Base-by-base conservation (phyloP, 2,888 invertebrate species). In the Rhyacophila evoluta region DNA sequence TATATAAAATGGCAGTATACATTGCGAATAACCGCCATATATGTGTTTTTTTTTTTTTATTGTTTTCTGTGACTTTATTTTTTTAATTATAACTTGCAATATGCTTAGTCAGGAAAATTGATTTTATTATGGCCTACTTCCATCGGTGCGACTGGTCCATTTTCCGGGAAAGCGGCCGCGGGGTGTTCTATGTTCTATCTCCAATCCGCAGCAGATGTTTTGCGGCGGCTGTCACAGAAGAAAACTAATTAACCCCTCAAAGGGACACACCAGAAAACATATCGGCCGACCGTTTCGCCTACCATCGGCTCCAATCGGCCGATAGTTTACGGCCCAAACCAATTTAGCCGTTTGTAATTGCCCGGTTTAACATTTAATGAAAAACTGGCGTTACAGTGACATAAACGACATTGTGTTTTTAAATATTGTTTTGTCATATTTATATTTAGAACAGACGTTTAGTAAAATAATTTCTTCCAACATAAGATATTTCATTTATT, bases 231-330 rank as follows among this genome's bases (percentile, higher is more conserved):
- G 75, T 73, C 77, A 73, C 73, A 33, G 75, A 75, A 79, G 79
- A 79, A 79, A 79, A 79, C 79, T 79, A 79, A 79, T 79, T 79
- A 79, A 79, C 79, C 75, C 37, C 71, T 76, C 38, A 67, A 68
- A 36, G 38, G 77, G 77, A 19, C 72, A 28, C 27, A 38, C 72
- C 72, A 72, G 72, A 72, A 72, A 72, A 55, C 37, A 72, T 28
- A 72, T 27, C 37, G 37, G 72, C 37, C 72, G 27, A 19, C 55
- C 19, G 55, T 55, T 25, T 19, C 25, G 55, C 55, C 8, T 8
- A 19, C 8, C 55, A 55, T 55, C 55, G 41, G 41, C 6, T 41
- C 41, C 19, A 55, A 25, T 55, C 55, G 25, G 11, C 38, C 38
- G 72, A 72, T 72, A 72, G 72, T 72, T 72, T 72, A 70, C 19